These are phyloP conservation scores for Timema cristinae DNA, from an alignment of 2,888 invertebrate species.

Conservation along the genomic window DNA sequence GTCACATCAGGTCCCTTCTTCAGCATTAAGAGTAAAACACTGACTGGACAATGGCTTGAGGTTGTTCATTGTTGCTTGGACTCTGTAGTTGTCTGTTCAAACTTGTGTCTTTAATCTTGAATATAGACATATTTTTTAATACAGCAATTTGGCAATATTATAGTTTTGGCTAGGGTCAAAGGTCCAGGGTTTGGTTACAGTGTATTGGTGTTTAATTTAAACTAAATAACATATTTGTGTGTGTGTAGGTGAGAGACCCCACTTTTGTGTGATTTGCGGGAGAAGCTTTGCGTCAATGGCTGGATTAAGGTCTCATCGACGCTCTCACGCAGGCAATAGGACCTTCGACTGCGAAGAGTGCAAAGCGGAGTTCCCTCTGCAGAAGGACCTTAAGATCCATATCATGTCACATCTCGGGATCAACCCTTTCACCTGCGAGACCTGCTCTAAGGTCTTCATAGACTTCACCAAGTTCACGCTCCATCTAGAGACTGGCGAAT, in stretches of 20 bases:
- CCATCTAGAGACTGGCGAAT: neutral
- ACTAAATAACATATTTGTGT: too few species aligned
- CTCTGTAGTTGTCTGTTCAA: too few species aligned
- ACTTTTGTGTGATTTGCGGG: neutral
- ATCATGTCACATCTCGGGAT: neutral
- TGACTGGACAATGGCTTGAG: too few species aligned
- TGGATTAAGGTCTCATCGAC: neutral
- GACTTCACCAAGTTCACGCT: neutral
- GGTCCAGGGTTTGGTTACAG: too few species aligned
- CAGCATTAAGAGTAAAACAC: too few species aligned
- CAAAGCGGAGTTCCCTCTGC: neutral
- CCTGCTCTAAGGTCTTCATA: conserved; percentile 2
- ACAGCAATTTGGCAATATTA: too few species aligned
- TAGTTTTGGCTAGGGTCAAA: too few species aligned
- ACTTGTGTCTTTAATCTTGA: too few species aligned
- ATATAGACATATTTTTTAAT: too few species aligned
- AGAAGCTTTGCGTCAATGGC: neutral
- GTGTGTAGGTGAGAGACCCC: neutral
- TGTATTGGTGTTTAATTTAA: too few species aligned
- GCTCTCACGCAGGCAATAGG: conserved; percentile 2
- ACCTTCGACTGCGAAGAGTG: neutral
- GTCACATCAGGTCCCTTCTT: too few species aligned
- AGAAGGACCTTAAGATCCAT: conserved; percentile 2
- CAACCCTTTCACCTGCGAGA: conserved; percentile 6
- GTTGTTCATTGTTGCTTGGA: too few species aligned